Conservation (phyloP, 2,888 invertebrate genomes). For the Clostera curtula region DNA sequence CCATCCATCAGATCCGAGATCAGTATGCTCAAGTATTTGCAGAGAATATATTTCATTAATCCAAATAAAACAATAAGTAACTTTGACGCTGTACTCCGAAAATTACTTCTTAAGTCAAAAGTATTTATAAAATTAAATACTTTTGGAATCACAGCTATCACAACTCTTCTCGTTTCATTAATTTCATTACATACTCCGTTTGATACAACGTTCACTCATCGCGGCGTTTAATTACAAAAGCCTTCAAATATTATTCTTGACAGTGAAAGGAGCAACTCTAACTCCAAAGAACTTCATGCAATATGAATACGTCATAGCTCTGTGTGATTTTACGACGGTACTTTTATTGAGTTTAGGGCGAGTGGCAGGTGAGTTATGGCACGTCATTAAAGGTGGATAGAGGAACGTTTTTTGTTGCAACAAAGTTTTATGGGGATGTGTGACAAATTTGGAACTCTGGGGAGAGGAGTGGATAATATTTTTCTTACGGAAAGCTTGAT, state of each 20-base stretch:
- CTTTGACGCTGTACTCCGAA: no score
- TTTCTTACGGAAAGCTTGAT: no score
- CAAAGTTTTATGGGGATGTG: conserved; percentile 2
- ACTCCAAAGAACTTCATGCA: conserved; percentile 14
- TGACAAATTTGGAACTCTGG: conserved; percentile 1
- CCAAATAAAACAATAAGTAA: no score
- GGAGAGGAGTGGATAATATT: background rate
- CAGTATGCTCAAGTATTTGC: no score
- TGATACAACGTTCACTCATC: conserved; percentile 13
- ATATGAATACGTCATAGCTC: conserved; percentile 18
- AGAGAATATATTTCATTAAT: no score
- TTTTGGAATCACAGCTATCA: no score
- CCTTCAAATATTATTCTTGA: conserved; percentile 17
- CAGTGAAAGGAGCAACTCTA: conserved; percentile 10
- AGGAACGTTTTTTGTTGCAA: conserved; percentile 2
- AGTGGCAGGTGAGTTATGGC: conserved; percentile 19
- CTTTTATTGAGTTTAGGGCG: conserved; percentile 19
- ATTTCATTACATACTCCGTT: conserved; percentile 2
- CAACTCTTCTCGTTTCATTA: background rate
- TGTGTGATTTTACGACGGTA: conserved; percentile 18
- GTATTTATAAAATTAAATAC: no score
- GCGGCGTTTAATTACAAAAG: conserved; percentile 18
- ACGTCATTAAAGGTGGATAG: conserved; percentile 8
- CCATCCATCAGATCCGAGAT: no score
- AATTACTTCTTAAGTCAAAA: no score